A percentile compares a stretch with the other conserved stretches of the same genome.
Evolutionary conservation across 2,797 vertebrate species (phyloP).

Genomic region (Anguilla pacifica): DNA sequence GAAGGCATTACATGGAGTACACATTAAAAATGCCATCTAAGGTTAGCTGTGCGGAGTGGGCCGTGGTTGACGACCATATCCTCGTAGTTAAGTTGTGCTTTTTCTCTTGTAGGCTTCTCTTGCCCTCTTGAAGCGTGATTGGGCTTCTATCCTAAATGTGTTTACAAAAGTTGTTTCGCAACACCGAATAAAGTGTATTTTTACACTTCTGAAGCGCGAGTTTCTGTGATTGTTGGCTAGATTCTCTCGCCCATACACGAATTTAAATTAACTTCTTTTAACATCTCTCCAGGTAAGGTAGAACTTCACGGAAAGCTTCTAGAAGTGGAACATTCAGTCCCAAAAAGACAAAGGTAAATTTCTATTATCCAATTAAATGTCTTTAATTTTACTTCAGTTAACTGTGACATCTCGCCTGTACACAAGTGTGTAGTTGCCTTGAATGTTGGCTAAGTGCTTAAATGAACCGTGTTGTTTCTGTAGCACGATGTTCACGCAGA

Average conservation of each 20-base stretch:
- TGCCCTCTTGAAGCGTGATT: not conserved
- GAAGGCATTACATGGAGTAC: not conserved
- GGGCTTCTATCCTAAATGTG: not conserved
- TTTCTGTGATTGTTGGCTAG: not conserved
- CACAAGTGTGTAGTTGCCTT: slow-evolving; percentile 10
- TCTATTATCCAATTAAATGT: not conserved
- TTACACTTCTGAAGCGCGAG: not conserved
- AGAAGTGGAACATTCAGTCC: slow-evolving; percentile 96
- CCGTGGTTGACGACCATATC: slow-evolving; percentile 48
- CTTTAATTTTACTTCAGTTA: slow-evolving; percentile 32
- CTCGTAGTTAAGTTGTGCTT: slow-evolving; percentile 18
- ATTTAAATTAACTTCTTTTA: slow-evolving; percentile 22
- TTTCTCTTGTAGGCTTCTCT: not conserved
- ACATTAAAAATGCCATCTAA: not conserved
- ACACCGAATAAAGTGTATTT: slow-evolving; percentile 20
- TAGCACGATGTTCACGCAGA: not conserved
- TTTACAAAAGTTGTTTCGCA: not conserved
- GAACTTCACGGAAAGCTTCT: slow-evolving; percentile 96
- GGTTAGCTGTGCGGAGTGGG: slow-evolving; percentile 31
- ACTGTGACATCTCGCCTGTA: slow-evolving; percentile 38
- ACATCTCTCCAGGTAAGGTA: slow-evolving; percentile 86
- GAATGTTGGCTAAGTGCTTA: not conserved
- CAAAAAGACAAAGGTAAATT: slow-evolving; percentile 96
- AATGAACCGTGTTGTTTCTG: not conserved
- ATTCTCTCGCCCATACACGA: slow-evolving; percentile 12